Conservation (phyloP, 2,888 invertebrate species). For the Drosophila pseudotalamancana region DNA sequence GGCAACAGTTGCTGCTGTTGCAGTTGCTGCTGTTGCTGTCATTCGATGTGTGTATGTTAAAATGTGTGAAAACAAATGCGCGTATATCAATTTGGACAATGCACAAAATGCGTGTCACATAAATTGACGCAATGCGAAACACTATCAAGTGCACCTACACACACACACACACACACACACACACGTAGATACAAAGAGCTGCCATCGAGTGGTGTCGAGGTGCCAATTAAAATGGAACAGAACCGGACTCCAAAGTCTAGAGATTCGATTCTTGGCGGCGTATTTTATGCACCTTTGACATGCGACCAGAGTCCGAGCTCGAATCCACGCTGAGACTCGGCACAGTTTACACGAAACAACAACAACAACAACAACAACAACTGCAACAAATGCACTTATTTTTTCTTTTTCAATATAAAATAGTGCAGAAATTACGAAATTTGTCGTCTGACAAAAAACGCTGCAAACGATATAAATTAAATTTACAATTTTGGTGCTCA, state of each 20-base stretch:
- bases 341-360: slow-evolving; percentile 68
- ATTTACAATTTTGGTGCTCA: slow-evolving; percentile 75
- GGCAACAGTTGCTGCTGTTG: slow-evolving; percentile 39
- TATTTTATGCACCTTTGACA: slow-evolving; percentile 75
- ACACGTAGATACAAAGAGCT: not conserved
- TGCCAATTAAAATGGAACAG: slow-evolving; percentile 67
- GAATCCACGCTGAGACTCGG: slow-evolving; percentile 47
- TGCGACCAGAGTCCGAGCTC: slow-evolving; percentile 49
- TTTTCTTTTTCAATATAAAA: slow-evolving; percentile 15
- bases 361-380: slow-evolving; percentile 15
- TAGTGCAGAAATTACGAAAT: slow-evolving; percentile 68
- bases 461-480: slow-evolving; percentile 73
- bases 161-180: not conserved
- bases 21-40: slow-evolving; percentile 8
- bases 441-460: slow-evolving; percentile 71
- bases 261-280: slow-evolving; percentile 54
- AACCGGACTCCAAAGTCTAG: slow-evolving; percentile 8
- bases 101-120: slow-evolving; percentile 54
- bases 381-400: slow-evolving; percentile 3
- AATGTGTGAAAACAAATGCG: slow-evolving; percentile 67
- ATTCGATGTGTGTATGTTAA: slow-evolving; percentile 49
- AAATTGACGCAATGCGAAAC: slow-evolving; percentile 36
- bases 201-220: slow-evolving; percentile 55
- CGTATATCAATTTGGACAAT: slow-evolving; percentile 46
- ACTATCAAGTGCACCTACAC: slow-evolving; percentile 53